Base-by-base conservation (phyloP, 2,797 vertebrate species). In the Eulemur albifrons region DNA sequence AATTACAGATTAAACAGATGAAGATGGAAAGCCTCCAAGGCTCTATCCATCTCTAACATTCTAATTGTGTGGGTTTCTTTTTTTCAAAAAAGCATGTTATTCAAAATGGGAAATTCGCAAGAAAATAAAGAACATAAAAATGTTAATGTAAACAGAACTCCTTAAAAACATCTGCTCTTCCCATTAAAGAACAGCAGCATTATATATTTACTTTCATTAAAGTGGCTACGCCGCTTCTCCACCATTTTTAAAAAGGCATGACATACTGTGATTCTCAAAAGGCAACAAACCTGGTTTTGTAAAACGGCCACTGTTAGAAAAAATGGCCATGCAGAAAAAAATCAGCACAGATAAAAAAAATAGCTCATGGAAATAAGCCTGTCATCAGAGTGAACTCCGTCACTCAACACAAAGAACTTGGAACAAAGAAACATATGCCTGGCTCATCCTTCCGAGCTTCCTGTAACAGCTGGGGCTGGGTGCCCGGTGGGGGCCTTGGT, bases 371-470 rank as follows among this genome's bases (percentile, higher is more conserved):
- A 92, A 93, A 80, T 61, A 82, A 75, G 85, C 76, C 87, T 95
- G 82, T 70, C 48, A 9, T 88, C 81, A 63, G 7, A 32, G 75
- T 5, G 12, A 81, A 67, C 88, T 77, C 45, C 50, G 38, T 82
- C 45, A 0, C 32, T 48, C n/a, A 21, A 77, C 80, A 97, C 88
- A 96, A 94, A 95, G 90, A 67, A 63, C 88, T 17, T 10, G 80
- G 15, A 83, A 97, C 96, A 96, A 98, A 97, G 90, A 94, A 45
- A 45, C 93, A 48, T 76, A 93, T 48, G 94, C 5, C 69, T 25
- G 65, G 85, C 86, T 90, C 90, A 67, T 88, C 76, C 63, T 81
- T 25, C 2, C 1, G 2, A 8, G 72, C 20, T 86, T 79, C 57
- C 1, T 0, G 67, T 35, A 87, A 81, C 94, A 94, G 95, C 96